Base-by-base conservation (phyloP, 2,113 vertebrate species). In the Cyanistes caeruleus region DNA sequence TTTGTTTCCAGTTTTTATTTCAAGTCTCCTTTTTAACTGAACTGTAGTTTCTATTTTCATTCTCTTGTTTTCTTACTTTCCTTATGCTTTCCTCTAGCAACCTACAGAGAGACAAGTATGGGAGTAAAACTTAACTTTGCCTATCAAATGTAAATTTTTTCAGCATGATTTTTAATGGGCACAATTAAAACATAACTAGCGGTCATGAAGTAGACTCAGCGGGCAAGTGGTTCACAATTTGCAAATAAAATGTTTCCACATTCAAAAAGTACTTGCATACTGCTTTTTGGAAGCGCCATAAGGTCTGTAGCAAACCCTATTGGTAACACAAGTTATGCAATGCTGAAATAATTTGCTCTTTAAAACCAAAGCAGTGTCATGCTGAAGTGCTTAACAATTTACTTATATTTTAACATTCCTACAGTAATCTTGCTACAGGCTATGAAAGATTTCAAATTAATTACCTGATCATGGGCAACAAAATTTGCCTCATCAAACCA, bases 61-160 rank as follows among this genome's bases (percentile, higher is more conserved):
- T 98, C 97, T 98, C 97, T 98, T 98, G 98, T 98, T 98, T 98
- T 98, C 99, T 98, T 99, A 98, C 98, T 99, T 98, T 98, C 98
- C 98, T 98, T 99, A 98, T 98, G 99, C 99, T 99, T 98, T 98
- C 99, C 98, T 99, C 98, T 99, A 99, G 99, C 99, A 99, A 99
- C 99, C 99, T 99, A 99, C 99, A 99, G 99, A 99, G 99, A 99
- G 99, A 99, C 99, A 99, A 99, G 99, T 99, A 99, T 99, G 99
- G 99, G 98, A 99, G 99, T 99, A 98, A 99, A 99, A 99, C 99
- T 99, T 99, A 99, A 99, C 99, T 99, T 99, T 99, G 99, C 99
- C 99, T 99, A 99, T 99, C 99, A 99, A 99, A 99, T 99, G 99
- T 99, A 99, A 99, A 99, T 99, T 99, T 99, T 99, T 99, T 99